phyloP scores from a whole-genome alignment of 2,113 vertebrate genomes.

The Stegostoma tigrinum region DNA sequence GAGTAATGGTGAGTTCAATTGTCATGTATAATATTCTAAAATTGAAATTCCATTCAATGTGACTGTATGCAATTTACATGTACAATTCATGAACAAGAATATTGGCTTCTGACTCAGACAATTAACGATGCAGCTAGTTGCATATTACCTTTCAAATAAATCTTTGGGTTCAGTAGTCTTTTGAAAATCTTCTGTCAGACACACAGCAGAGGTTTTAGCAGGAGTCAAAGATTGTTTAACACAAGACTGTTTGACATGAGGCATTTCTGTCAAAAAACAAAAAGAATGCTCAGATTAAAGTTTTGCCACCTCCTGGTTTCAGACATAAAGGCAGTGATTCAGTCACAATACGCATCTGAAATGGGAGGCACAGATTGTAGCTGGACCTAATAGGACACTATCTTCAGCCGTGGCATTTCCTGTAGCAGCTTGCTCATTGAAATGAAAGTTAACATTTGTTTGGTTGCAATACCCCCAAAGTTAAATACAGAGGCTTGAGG shows the following conservation, averaged over 20 bases:
- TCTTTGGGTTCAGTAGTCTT: conserved; percentile 37
- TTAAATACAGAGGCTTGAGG: background rate
- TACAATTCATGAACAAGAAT: background rate
- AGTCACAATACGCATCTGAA: background rate
- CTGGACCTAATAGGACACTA: background rate
- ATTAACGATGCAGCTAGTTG: background rate
- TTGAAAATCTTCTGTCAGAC: conserved; percentile 47
- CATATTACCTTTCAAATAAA: conserved; percentile 42
- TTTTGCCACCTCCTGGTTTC: background rate
- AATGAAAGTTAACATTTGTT: background rate
- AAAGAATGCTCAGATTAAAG: background rate
- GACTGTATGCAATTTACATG: background rate
- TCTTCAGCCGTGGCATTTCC: background rate
- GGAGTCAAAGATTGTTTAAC: conserved; percentile 46
- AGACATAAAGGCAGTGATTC: background rate
- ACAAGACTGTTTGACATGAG: conserved; percentile 42
- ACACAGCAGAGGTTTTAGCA: conserved; percentile 44
- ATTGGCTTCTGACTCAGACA: background rate
- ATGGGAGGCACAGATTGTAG: background rate
- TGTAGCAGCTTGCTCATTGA: background rate
- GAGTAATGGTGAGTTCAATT: background rate
- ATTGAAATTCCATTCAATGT: background rate
- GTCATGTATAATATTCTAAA: background rate
- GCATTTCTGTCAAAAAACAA: conserved; percentile 43
- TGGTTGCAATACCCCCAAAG: background rate